These are phyloP conservation scores for Ochlodes sylvanus DNA, from an alignment of 2,888 invertebrate species.

Conservation along the genomic window DNA sequence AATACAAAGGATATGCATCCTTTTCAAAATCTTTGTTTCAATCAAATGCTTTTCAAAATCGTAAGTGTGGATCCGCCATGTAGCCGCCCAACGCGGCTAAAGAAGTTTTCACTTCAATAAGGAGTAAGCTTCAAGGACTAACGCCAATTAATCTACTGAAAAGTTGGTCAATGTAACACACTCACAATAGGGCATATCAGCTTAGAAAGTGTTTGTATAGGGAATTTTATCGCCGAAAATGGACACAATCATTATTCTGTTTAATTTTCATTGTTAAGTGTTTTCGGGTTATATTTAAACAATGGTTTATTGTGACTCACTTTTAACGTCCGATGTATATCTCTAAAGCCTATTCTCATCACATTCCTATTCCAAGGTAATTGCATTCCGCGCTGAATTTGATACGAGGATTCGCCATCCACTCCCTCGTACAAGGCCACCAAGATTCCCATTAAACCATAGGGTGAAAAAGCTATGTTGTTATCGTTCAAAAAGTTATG, in stretches of 20 bases:
- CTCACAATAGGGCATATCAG: background rate
- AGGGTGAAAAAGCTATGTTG: constrained; percentile 94
- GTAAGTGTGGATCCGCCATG: too few relatives aligned
- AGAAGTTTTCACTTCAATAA: too few relatives aligned
- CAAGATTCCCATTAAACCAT: constrained; percentile 91
- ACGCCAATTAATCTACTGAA: background rate
- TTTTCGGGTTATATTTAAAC: constrained; percentile 13
- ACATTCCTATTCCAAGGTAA: constrained; percentile 90
- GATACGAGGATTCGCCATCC: constrained; percentile 88
- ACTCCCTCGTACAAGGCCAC: constrained; percentile 92
- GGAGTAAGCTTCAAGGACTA: too few relatives aligned
- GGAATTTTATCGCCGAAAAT: background rate
- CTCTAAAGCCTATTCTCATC: constrained; percentile 91
- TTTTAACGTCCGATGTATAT: constrained; percentile 92
- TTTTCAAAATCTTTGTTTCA: too few relatives aligned
- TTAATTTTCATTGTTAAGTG: constrained; percentile 1
- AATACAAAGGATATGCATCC: too few relatives aligned
- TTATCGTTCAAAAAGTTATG: constrained; percentile 90
- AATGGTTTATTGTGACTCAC: constrained; percentile 76
- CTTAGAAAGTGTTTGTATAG: background rate
- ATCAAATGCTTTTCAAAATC: too few relatives aligned
- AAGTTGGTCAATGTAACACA: constrained; percentile 4
- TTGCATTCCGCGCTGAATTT: constrained; percentile 88
- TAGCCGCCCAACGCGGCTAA: too few relatives aligned
- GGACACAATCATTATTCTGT: background rate